phyloP scores from a whole-genome alignment of 1,140 invertebrate species.

The Drosophila setifemur region DNA sequence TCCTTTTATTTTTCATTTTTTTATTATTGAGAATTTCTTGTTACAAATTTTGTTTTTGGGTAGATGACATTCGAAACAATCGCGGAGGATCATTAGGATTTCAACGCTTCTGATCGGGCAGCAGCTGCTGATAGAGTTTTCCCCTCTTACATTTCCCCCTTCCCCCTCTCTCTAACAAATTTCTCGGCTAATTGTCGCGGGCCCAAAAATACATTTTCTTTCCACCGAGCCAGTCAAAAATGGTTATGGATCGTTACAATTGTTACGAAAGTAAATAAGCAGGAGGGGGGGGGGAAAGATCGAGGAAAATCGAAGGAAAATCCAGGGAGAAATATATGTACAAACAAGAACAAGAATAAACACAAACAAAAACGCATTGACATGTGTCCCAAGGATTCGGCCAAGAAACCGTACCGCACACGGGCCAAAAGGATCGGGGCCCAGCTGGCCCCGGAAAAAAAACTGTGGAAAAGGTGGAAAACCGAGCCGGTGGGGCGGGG shows the following conservation, averaged over 20 bases:
- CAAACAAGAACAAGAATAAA: slow-evolving; percentile 13
- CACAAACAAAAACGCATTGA: slow-evolving; percentile 8
- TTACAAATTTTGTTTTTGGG: too few species aligned
- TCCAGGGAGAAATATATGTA: slow-evolving; percentile 1
- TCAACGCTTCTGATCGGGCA: slow-evolving; percentile 17
- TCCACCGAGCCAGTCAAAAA: slow-evolving; percentile 19
- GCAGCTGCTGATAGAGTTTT: slow-evolving; percentile 11
- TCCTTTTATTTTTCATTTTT: slow-evolving; percentile 6
- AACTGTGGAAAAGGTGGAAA: slow-evolving; percentile 9
- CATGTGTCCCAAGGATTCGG: slow-evolving; percentile 20
- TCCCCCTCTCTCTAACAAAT: not conserved
- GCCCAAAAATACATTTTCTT: slow-evolving; percentile 4
- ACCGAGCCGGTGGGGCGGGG: not conserved
- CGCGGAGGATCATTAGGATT: slow-evolving; percentile 39
- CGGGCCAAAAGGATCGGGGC: slow-evolving; percentile 11
- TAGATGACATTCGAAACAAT: slow-evolving; percentile 34
- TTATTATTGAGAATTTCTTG: not conserved
- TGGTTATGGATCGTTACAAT: slow-evolving; percentile 33
- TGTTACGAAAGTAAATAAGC: slow-evolving; percentile 19
- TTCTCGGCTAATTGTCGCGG: slow-evolving; percentile 56
- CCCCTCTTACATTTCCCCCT: not conserved
- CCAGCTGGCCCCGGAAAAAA: slow-evolving; percentile 20
- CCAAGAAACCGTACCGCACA: slow-evolving; percentile 27
- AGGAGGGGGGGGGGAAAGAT: not conserved
- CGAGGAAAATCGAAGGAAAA: not conserved